A percentile compares a stretch with the other conserved stretches of the same genome.
These are phyloP conservation scores for Zoanthus gigantus DNA, from an alignment of 92 coral and sea anemone species.

Conservation along the genomic window DNA sequence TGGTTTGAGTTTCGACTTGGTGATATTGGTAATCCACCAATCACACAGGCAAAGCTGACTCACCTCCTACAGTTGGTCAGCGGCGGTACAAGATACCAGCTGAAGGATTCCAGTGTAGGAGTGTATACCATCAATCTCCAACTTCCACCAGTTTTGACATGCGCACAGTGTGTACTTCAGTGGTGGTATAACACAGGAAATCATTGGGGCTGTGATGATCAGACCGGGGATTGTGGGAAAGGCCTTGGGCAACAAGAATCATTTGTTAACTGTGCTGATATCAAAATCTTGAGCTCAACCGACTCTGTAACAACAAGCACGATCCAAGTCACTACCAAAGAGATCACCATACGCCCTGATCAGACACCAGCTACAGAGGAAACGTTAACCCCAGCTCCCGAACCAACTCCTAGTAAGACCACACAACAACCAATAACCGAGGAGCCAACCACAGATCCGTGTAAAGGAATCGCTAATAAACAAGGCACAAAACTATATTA, in stretches of 20 bases:
- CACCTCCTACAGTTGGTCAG: conserved; percentile 35
- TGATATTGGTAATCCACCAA: conserved; percentile 30
- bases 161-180: conserved; percentile 51
- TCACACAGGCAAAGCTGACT: conserved; percentile 38
- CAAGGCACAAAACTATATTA: too few relatives aligned
- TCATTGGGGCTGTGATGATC: neutral
- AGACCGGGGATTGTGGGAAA: neutral
- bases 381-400: neutral
- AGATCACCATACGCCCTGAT: neutral
- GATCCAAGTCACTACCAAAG: neutral
- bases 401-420: neutral
- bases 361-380: neutral
- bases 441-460: neutral
- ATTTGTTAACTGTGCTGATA: conserved; percentile 52
- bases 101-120: neutral
- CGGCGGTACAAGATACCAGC: conserved; percentile 36
- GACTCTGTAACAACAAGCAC: neutral
- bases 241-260: conserved; percentile 17
- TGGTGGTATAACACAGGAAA: conserved; percentile 55
- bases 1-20: conserved; percentile 58
- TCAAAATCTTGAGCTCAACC: neutral
- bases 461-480: too few relatives aligned
- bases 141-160: conserved; percentile 47
- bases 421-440: neutral
- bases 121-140: conserved; percentile 19